A percentile compares a stretch with the other conserved stretches of the same genome.
Evolutionary conservation across 2,113 vertebrate genomes (phyloP).

Genomic region (Tamias sibiricus): DNA sequence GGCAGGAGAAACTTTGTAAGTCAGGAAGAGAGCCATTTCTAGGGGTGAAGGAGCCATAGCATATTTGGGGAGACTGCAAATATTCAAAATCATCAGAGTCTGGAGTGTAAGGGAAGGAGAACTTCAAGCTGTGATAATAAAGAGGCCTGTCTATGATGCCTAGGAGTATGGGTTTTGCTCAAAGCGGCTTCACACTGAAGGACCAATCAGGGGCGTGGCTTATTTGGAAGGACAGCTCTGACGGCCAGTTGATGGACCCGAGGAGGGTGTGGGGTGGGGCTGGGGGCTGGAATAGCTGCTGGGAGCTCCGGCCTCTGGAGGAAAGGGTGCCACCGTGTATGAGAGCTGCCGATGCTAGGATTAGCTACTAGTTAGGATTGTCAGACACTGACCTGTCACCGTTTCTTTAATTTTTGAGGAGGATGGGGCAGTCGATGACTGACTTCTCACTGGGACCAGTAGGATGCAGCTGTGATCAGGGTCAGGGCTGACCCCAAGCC

Average conservation of each 20-base stretch:
- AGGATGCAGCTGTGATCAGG: no score
- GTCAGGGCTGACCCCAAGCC: no score
- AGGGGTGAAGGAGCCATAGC: no score
- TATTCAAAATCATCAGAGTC: background rate
- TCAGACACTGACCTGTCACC: no score
- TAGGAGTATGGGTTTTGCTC: background rate
- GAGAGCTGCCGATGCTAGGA: no score
- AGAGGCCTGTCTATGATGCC: background rate
- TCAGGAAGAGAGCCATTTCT: no score
- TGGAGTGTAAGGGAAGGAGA: background rate
- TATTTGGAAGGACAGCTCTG: background rate
- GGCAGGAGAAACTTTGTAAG: background rate
- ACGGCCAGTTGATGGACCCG: no score
- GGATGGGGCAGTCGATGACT: no score
- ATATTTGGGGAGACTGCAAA: background rate
- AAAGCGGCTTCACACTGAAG: background rate
- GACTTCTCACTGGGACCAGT: no score
- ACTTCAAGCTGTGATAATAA: background rate
- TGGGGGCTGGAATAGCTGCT: background rate
- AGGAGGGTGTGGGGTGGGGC: background rate
- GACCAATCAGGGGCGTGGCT: background rate
- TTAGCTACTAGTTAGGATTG: no score
- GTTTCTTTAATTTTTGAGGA: no score
- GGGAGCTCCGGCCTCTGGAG: background rate
- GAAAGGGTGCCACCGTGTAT: background rate